A percentile compares a stretch with the other conserved stretches of the same genome.
phyloP scores from a whole-genome alignment of 1,140 invertebrate species.

The Drosophila dunni region DNA sequence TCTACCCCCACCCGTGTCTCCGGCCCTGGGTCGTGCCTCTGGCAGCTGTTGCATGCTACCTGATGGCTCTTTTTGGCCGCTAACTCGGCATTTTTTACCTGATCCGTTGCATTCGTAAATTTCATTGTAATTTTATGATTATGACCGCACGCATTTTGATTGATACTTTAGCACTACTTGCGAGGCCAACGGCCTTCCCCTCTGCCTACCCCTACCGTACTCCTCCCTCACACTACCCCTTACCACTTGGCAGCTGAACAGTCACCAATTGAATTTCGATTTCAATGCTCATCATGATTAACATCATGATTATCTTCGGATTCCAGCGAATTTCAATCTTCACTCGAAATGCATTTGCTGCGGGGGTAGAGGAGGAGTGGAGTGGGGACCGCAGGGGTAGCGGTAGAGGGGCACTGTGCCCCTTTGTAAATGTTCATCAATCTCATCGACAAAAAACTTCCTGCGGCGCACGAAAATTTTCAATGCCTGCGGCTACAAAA shows the following conservation, averaged over 20 bases:
- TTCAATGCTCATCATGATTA: slow-evolving; percentile 7
- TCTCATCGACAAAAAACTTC: slow-evolving; percentile 63
- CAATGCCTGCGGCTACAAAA: slow-evolving; percentile 53
- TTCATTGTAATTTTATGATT: slow-evolving; percentile 79
- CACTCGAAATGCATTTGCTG: slow-evolving; percentile 58
- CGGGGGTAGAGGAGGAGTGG: no score
- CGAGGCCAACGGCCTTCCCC: slow-evolving; percentile 52
- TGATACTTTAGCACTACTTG: slow-evolving; percentile 82
- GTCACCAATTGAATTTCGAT: slow-evolving; percentile 35
- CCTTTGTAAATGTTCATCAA: slow-evolving; percentile 70
- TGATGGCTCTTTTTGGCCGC: slow-evolving; percentile 1
- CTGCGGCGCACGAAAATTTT: slow-evolving; percentile 60
- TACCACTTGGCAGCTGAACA: no score
- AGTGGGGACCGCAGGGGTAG: no score
- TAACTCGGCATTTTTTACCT: slow-evolving; percentile 8
- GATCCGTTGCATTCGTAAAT: slow-evolving; percentile 58
- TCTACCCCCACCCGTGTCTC: no score
- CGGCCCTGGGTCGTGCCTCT: background rate
- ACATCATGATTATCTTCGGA: slow-evolving; percentile 13
- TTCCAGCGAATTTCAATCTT: slow-evolving; percentile 75
- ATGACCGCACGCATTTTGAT: slow-evolving; percentile 79
- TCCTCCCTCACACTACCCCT: background rate
- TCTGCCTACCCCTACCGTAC: background rate
- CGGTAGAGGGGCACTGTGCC: no score
- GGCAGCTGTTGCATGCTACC: slow-evolving; percentile 24